phyloP scores from a whole-genome alignment of 2,888 invertebrate genomes.

The Caenorhabditis drosophilae region DNA sequence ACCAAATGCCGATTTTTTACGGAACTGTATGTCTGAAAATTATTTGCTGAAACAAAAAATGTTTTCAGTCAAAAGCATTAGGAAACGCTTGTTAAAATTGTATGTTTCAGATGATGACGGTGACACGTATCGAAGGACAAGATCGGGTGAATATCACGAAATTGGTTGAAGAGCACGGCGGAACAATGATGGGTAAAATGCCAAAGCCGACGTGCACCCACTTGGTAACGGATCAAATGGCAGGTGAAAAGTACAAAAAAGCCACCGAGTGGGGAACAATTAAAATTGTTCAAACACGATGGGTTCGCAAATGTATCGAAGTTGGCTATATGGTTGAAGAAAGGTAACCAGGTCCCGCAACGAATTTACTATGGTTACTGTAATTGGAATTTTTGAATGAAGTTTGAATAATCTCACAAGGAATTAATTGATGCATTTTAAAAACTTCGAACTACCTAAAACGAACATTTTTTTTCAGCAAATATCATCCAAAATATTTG shows the following conservation, averaged over 20 bases:
- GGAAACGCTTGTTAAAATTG: background rate
- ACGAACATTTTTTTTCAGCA: conserved; percentile 10
- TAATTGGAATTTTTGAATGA: background rate
- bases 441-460: too few species aligned
- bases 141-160: conserved; percentile 43
- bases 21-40: conserved; percentile 12
- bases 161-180: conserved; percentile 53
- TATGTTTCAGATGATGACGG: conserved; percentile 41
- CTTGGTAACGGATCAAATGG: conserved; percentile 47
- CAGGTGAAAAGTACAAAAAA: conserved; percentile 51
- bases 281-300: conserved; percentile 46
- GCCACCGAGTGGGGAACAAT: conserved; percentile 58
- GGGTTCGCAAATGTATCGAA: conserved; percentile 52
- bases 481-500: conserved; percentile 28
- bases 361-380: background rate
- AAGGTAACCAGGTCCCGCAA: conserved; percentile 24
- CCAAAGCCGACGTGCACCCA: conserved; percentile 49
- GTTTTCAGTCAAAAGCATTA: background rate
- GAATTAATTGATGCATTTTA: too few species aligned
- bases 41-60: background rate
- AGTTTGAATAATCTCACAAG: too few species aligned
- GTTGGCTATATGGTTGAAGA: conserved; percentile 42
- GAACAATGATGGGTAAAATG: conserved; percentile 50
- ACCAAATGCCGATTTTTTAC: conserved; percentile 15
- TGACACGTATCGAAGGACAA: conserved; percentile 42